Conservation (phyloP, 2,888 invertebrate genomes). For the Hirtodrosophila trivittata region DNA sequence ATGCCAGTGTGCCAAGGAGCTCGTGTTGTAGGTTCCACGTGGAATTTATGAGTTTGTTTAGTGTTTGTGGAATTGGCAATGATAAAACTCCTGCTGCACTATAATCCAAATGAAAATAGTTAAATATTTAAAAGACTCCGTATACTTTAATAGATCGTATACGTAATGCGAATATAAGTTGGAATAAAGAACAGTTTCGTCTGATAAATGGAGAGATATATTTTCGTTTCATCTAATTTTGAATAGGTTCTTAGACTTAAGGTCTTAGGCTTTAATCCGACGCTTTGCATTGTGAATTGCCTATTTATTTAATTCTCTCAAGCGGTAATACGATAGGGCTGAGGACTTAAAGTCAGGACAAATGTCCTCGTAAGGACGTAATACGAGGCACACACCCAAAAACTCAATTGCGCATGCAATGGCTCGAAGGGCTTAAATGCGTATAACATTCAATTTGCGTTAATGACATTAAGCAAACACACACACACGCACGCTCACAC, state of each 20-base stretch:
- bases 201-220: too few species aligned
- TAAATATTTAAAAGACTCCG: background rate
- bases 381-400: conserved; percentile 30
- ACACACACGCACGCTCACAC: conserved; percentile 32
- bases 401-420: conserved; percentile 76
- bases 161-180: too few species aligned
- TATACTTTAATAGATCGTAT: too few species aligned
- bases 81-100: conserved; percentile 23
- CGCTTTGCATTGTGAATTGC: conserved; percentile 7
- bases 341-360: conserved; percentile 31
- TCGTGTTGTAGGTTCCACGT: background rate
- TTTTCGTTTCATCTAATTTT: too few species aligned
- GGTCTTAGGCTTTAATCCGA: background rate
- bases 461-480: conserved; percentile 76
- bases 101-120: background rate
- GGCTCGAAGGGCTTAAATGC: conserved; percentile 67
- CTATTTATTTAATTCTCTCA: conserved; percentile 19
- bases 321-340: conserved; percentile 30
- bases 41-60: conserved; percentile 36
- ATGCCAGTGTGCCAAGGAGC: conserved; percentile 3
- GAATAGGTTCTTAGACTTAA: too few species aligned
- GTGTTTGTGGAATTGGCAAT: conserved; percentile 13
- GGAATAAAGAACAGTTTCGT: too few species aligned
- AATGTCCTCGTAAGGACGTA: conserved; percentile 28
- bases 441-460: conserved; percentile 77